phyloP scores from a whole-genome alignment of 2,797 vertebrate species.

The Petrocephalus schoutedeni region DNA sequence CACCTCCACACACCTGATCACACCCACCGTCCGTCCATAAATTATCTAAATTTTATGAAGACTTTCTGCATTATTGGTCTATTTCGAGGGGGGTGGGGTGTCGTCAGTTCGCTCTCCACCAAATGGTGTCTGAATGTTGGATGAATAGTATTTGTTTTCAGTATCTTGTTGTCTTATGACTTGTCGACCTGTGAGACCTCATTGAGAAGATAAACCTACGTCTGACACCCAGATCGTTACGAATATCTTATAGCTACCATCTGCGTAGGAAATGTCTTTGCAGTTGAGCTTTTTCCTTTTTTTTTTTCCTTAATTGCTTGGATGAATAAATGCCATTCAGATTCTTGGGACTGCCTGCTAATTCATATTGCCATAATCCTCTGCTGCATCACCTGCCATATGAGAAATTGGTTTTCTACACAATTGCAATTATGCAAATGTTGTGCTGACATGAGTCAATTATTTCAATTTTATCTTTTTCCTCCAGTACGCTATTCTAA shows the following conservation, averaged over 20 bases:
- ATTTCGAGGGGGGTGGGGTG: background rate
- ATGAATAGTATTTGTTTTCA: background rate
- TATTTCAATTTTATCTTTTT: constrained; percentile 26
- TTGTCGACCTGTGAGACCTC: background rate
- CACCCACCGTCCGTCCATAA: background rate
- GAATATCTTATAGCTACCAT: background rate
- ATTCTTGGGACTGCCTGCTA: constrained; percentile 33
- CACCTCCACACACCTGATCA: background rate
- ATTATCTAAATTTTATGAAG: background rate
- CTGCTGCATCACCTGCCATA: constrained; percentile 38
- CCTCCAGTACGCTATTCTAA: background rate
- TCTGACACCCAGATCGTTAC: background rate
- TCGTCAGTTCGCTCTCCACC: background rate
- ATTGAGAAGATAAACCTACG: background rate
- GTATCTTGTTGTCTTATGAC: background rate
- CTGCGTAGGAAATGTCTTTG: background rate
- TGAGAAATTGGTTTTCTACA: constrained; percentile 33
- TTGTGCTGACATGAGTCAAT: constrained; percentile 29
- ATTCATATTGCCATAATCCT: constrained; percentile 47
- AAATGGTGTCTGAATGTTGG: background rate
- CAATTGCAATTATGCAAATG: constrained; percentile 43
- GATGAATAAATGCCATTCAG: constrained; percentile 53
- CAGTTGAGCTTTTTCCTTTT: background rate
- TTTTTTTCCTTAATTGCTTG: constrained; percentile 19
- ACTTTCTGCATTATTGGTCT: background rate